Conservation (phyloP, 2,113 vertebrate genomes). For the Oryctolagus cuniculus region mOryCun1.1 NC_091443.1:55551001-55551500, state of each 20-base stretch:
- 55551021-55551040: not conserved
- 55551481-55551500: not conserved
- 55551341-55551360: not conserved
- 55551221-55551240: not conserved
- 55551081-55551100: not conserved
- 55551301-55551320: not conserved
- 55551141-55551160: not conserved
- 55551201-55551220: not conserved
- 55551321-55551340: not conserved
- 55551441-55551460: not conserved
- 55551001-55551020: not conserved
- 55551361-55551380: constrained; percentile 14
- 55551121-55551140: not conserved
- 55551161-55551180: not conserved
- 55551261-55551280: constrained; percentile 61
- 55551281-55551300: not conserved
- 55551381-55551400: constrained; percentile 32
- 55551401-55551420: not conserved
- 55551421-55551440: not conserved
- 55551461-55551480: not conserved
- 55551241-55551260: not conserved
- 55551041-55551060: not conserved
- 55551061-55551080: not conserved
- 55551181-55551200: not conserved
- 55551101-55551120: not conserved